Percentiles rank a stretch among this genome's conserved stretches.
Evolutionary conservation across 2,797 vertebrate species (phyloP).

Genomic region (Protosalanx chinensis): DNA sequence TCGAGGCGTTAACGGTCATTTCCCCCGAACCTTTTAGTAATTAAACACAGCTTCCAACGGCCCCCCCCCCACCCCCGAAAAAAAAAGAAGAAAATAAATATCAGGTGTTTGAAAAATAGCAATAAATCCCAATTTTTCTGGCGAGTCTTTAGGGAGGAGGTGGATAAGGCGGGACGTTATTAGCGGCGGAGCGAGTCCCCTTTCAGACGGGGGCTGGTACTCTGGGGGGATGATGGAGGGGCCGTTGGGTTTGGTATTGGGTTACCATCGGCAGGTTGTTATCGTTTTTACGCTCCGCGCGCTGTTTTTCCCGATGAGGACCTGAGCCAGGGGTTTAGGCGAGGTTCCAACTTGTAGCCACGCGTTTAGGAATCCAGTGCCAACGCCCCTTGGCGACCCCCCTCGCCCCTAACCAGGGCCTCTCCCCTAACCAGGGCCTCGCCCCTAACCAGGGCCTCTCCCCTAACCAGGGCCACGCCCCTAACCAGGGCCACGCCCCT

Average conservation of each 20-base stretch:
- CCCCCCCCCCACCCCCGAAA: background rate
- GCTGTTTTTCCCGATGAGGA: no score
- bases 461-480: no score
- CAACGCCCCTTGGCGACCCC: no score
- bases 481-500: no score
- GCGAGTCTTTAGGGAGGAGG: conserved; percentile 45
- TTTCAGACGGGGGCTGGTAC: conserved; percentile 43
- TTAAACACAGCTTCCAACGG: conserved; percentile 54
- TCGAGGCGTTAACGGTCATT: conserved; percentile 55
- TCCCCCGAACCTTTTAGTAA: conserved; percentile 56
- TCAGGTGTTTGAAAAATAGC: conserved; percentile 54
- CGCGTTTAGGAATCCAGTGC: no score
- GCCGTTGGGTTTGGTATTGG: conserved; percentile 36
- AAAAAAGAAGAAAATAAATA: conserved; percentile 47
- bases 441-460: no score
- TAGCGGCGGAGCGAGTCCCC: conserved; percentile 55
- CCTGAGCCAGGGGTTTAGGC: no score
- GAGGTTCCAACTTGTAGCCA: no score
- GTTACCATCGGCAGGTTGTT: conserved; percentile 23
- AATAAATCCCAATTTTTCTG: conserved; percentile 55
- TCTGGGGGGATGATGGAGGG: conserved; percentile 27
- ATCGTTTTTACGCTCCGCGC: no score
- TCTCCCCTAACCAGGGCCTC: no score
- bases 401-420: no score
- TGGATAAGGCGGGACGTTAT: conserved; percentile 49